Conservation (phyloP, 1,140 invertebrate species). For the Drosophila simulans region DNA sequence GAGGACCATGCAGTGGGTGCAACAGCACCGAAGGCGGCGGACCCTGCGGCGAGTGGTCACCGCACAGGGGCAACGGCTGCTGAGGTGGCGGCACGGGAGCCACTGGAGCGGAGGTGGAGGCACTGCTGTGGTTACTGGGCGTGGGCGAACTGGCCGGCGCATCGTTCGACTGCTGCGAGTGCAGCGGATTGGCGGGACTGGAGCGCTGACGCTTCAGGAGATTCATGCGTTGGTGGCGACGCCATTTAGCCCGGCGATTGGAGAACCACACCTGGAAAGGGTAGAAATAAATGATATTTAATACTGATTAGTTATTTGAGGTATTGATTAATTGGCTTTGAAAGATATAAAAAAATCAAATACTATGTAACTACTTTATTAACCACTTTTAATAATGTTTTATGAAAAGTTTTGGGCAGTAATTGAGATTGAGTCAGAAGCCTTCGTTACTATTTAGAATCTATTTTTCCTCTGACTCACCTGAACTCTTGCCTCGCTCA, state of each 20-base stretch:
- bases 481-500: constrained; percentile 98
- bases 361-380: too few species aligned
- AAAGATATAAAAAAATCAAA: background rate
- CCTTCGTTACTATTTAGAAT: too few species aligned
- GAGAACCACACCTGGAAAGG: constrained; percentile 96
- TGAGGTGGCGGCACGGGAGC: constrained; percentile 53
- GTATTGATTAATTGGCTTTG: too few species aligned
- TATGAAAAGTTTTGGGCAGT: background rate
- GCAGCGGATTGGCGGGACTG: constrained; percentile 79
- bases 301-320: too few species aligned
- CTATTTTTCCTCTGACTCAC: constrained; percentile 86
- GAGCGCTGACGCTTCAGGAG: constrained; percentile 90
- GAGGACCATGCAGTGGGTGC: constrained; percentile 61
- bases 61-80: constrained; percentile 45
- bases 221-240: constrained; percentile 97
- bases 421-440: too few species aligned
- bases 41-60: constrained; percentile 58
- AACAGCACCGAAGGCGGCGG: constrained; percentile 57
- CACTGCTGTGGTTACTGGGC: constrained; percentile 74
- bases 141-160: constrained; percentile 75
- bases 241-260: constrained; percentile 98
- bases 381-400: too few species aligned
- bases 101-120: constrained; percentile 57
- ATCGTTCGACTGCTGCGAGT: constrained; percentile 77
- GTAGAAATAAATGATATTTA: background rate